phyloP scores from a whole-genome alignment of 2,888 invertebrate genomes.

The Acanthacorydalis orientalis region DNA sequence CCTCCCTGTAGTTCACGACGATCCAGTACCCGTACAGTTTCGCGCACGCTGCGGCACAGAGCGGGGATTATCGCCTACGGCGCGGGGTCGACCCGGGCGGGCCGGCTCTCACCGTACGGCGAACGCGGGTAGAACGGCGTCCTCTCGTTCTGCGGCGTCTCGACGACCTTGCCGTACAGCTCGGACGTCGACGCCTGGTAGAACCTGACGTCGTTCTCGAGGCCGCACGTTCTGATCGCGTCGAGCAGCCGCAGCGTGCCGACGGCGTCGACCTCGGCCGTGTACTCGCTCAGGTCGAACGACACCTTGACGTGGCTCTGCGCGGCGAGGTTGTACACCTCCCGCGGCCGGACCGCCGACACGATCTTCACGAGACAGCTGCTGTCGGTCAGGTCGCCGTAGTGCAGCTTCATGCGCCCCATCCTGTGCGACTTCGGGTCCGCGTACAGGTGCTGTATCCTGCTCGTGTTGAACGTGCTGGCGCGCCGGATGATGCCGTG shows the following conservation, averaged over 20 bases:
- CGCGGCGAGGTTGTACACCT: conserved; percentile 96
- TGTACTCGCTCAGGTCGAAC: conserved; percentile 96
- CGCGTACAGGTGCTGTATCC: conserved; percentile 91
- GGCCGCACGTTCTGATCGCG: conserved; percentile 76
- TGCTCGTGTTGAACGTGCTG: conserved; percentile 89
- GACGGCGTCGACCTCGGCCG: conserved; percentile 94
- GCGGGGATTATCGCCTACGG: too few relatives aligned
- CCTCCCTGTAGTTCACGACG: conserved; percentile 87
- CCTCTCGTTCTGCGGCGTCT: conserved; percentile 84
- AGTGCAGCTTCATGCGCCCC: conserved; percentile 84
- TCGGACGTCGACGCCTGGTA: conserved; percentile 96
- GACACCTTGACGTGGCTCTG: conserved; percentile 99
- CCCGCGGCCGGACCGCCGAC: conserved; percentile 57
- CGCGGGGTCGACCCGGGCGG: too few relatives aligned
- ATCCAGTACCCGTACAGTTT: conserved; percentile 96
- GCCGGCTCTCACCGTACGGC: conserved; percentile 63
- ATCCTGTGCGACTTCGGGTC: conserved; percentile 80
- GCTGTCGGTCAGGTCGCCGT: conserved; percentile 97
- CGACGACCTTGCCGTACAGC: conserved; percentile 81
- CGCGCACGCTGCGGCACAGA: conserved; percentile 80
- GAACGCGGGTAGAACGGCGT: conserved; percentile 94
- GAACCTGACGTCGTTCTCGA: conserved; percentile 66
- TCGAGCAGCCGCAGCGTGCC: conserved; percentile 82
- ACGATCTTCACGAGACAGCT: conserved; percentile 85
- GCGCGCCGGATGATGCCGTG: conserved; percentile 92